These are phyloP conservation scores for Diphyllodes magnificus DNA, from an alignment of 2,113 vertebrate genomes.

Conservation along the genomic window DNA sequence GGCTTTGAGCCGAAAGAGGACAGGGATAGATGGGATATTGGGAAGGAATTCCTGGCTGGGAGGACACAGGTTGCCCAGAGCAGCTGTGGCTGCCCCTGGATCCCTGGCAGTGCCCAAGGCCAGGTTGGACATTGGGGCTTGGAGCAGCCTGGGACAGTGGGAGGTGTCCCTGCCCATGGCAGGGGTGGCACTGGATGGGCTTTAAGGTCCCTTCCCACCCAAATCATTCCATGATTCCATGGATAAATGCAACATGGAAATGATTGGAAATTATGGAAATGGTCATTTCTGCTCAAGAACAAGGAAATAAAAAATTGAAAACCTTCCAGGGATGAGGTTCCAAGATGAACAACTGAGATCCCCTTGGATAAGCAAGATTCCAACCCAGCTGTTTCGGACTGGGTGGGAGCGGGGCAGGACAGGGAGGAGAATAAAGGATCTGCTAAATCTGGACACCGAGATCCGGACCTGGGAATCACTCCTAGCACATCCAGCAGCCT, in stretches of 20 bases:
- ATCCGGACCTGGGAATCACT: not conserved
- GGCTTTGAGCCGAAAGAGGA: not conserved
- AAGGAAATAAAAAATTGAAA: not conserved
- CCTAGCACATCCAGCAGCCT: not conserved
- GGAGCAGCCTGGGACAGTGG: not conserved
- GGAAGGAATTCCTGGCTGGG: not conserved
- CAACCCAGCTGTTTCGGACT: not conserved
- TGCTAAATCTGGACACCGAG: not conserved
- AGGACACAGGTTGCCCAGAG: not conserved
- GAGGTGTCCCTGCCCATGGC: not conserved
- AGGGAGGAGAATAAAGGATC: not conserved
- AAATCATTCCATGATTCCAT: not conserved
- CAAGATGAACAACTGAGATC: not conserved
- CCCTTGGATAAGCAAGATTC: not conserved
- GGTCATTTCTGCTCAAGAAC: not conserved
- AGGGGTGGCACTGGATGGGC: not conserved
- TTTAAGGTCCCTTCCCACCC: not conserved
- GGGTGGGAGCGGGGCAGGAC: accelerated
- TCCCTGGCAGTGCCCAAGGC: not conserved
- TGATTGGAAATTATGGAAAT: not conserved
- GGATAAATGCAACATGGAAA: not conserved
- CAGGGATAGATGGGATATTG: accelerated
- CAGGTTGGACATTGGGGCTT: not conserved
- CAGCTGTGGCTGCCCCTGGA: not conserved
- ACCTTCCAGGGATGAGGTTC: not conserved